These are phyloP conservation scores for Nettapus auritus DNA, from an alignment of 2,113 vertebrate genomes.

Conservation along the genomic window DNA sequence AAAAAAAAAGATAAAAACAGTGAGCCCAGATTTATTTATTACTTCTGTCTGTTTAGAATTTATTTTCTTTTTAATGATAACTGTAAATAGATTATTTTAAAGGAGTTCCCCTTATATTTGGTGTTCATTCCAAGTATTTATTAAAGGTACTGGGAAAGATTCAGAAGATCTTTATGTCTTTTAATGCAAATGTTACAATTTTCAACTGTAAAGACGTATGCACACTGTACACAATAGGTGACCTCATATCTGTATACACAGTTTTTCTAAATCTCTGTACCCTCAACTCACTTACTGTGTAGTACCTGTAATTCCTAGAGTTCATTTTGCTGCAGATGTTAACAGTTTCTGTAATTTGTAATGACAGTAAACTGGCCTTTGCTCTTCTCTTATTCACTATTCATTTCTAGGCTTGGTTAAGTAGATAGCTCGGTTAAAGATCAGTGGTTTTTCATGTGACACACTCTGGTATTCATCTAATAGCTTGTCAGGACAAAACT, in stretches of 20 bases:
- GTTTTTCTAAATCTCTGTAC: slow-evolving; percentile 23
- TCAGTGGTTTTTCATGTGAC: slow-evolving; percentile 92
- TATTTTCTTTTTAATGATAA: background rate
- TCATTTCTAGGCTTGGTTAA: slow-evolving; percentile 82
- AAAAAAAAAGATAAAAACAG: background rate
- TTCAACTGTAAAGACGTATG: background rate
- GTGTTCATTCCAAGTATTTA: background rate
- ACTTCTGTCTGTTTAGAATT: slow-evolving; percentile 3
- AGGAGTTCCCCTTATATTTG: background rate
- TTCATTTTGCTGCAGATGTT: slow-evolving; percentile 73
- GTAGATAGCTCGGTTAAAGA: slow-evolving; percentile 83
- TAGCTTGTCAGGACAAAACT: slow-evolving; percentile 91
- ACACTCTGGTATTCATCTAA: slow-evolving; percentile 87
- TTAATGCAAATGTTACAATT: background rate
- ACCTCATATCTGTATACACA: background rate
- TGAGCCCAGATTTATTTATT: background rate
- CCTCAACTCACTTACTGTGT: slow-evolving; percentile 38
- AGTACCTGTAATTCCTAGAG: slow-evolving; percentile 76
- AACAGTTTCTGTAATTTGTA: slow-evolving; percentile 82
- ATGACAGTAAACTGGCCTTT: slow-evolving; percentile 85
- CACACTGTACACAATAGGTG: background rate
- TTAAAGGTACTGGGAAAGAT: background rate
- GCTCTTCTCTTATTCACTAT: slow-evolving; percentile 79
- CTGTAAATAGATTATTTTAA: background rate
- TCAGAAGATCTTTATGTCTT: background rate